phyloP scores from a whole-genome alignment of 2,797 vertebrate species.

The Syngnathus rostellatus region DNA sequence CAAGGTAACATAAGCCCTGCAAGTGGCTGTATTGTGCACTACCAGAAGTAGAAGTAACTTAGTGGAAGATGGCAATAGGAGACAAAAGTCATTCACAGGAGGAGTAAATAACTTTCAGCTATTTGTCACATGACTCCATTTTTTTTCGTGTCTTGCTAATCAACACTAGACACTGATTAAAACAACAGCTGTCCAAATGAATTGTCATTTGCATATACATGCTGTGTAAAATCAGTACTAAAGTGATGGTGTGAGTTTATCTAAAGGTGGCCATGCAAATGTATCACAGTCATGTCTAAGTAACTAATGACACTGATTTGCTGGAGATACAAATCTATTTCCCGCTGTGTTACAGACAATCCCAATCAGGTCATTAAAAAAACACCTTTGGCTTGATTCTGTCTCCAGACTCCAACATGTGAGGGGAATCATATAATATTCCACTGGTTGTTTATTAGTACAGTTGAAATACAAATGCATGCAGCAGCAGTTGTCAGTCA shows the following conservation, averaged over 20 bases:
- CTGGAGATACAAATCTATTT: constrained; percentile 55
- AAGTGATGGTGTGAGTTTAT: constrained; percentile 58
- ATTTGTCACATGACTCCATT: constrained; percentile 35
- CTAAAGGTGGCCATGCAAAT: constrained; percentile 55
- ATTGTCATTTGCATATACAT: constrained; percentile 64
- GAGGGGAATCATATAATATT: constrained; percentile 7
- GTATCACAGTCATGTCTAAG: constrained; percentile 60
- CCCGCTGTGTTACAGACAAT: constrained; percentile 52
- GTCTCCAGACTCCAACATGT: constrained; percentile 9
- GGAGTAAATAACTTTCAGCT: constrained; percentile 56
- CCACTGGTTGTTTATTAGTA: constrained; percentile 17
- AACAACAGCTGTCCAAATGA: constrained; percentile 57
- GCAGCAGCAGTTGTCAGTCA: constrained; percentile 27
- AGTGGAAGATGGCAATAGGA: constrained; percentile 31
- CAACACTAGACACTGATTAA: constrained; percentile 61
- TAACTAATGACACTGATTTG: constrained; percentile 55
- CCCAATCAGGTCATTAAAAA: constrained; percentile 19
- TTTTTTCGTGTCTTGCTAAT: constrained; percentile 47
- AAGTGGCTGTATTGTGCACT: constrained; percentile 52
- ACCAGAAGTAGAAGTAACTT: constrained; percentile 36
- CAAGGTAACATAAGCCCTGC: constrained; percentile 56
- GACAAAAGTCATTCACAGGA: constrained; percentile 31
- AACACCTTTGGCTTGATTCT: constrained; percentile 12
- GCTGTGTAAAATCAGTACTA: constrained; percentile 60
- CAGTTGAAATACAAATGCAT: constrained; percentile 38